phyloP scores from a whole-genome alignment of 2,888 invertebrate species.

The Oithona nana region DNA sequence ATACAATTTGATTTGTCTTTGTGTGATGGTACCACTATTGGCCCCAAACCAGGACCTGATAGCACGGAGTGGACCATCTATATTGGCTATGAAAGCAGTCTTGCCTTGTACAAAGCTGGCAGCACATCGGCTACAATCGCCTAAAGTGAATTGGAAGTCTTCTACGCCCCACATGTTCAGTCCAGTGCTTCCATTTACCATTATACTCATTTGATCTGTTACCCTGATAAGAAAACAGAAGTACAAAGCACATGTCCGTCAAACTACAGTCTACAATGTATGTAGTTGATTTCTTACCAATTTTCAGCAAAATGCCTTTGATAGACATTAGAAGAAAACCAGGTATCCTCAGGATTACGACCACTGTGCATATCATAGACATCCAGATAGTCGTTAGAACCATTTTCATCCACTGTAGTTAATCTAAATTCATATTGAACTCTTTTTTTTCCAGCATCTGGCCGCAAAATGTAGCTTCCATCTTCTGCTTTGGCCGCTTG shows the following conservation, averaged over 20 bases:
- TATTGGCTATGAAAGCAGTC: neutral
- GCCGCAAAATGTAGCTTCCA: neutral
- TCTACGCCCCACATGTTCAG: neutral
- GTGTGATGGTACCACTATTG: neutral
- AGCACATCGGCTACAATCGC: neutral
- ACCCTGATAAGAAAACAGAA: too few relatives aligned
- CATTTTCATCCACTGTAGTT: neutral
- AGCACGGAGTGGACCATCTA: neutral
- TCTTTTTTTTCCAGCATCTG: neutral
- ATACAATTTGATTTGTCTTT: neutral
- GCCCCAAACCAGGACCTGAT: neutral
- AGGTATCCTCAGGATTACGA: neutral
- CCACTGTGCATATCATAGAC: neutral
- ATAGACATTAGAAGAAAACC: neutral
- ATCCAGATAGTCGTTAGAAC: neutral
- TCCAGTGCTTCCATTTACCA: too few relatives aligned
- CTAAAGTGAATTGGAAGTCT: neutral
- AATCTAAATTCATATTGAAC: neutral
- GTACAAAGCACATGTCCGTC: too few relatives aligned
- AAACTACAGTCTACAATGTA: too few relatives aligned
- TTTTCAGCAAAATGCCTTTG: neutral
- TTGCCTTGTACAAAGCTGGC: neutral
- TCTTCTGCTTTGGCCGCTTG: neutral
- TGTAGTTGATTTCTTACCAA: too few relatives aligned
- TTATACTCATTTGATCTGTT: too few relatives aligned